These are phyloP conservation scores for Cynaeus angustus DNA, from an alignment of 2,888 invertebrate species.

Conservation along the genomic window DNA sequence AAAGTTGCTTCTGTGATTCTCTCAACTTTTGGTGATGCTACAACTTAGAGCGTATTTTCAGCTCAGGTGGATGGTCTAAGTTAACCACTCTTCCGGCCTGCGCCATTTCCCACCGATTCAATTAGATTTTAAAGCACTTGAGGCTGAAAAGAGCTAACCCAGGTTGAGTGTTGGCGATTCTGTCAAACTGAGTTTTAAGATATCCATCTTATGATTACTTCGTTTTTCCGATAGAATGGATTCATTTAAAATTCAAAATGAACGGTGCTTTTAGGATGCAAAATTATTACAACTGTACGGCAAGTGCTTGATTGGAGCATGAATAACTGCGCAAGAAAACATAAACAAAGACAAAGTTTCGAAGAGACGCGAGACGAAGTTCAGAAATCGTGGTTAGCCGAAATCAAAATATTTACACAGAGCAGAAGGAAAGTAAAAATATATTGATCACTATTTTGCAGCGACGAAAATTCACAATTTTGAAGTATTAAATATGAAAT, in stretches of 20 bases:
- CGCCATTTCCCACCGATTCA: conserved; percentile 54
- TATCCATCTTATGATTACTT: conserved; percentile 14
- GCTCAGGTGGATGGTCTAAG: conserved; percentile 43
- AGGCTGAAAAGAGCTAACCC: conserved; percentile 48
- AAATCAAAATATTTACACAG: no score
- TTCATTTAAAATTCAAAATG: conserved; percentile 32
- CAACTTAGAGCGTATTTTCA: conserved; percentile 3
- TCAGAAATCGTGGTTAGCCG: no score
- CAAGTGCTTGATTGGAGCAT: conserved; percentile 19
- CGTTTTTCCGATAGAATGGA: conserved; percentile 10
- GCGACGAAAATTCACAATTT: no score
- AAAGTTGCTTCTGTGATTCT: conserved; percentile 1
- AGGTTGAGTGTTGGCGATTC: conserved; percentile 32
- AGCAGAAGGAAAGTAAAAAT: no score
- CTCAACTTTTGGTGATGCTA: conserved; percentile 1
- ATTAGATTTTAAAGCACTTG: conserved; percentile 53
- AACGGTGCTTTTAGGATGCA: conserved; percentile 22
- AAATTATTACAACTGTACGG: conserved; percentile 32
- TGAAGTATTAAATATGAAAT: no score
- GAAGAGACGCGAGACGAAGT: no score
- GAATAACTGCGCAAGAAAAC: not conserved
- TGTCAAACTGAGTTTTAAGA: conserved; percentile 21
- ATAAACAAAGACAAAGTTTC: no score
- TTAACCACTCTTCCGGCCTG: conserved; percentile 49
- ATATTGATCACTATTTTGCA: no score